phyloP scores from a whole-genome alignment of 2,113 vertebrate genomes.

The Callithrix jacchus region DNA sequence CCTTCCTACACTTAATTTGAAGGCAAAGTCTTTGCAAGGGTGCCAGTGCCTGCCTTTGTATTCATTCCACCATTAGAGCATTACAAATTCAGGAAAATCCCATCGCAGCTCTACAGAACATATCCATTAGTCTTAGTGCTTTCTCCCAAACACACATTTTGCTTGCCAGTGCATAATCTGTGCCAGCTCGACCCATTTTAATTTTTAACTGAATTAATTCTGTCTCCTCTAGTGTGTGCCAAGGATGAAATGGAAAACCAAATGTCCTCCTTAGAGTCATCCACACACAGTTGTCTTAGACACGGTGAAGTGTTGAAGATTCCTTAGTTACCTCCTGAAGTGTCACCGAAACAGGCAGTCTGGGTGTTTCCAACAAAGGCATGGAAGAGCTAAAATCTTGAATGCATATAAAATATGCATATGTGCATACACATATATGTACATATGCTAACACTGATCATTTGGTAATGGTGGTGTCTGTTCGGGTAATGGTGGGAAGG shows the following conservation, averaged over 20 bases:
- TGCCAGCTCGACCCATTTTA: conserved; percentile 32
- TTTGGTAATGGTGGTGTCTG: too few relatives aligned
- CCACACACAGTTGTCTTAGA: neutral
- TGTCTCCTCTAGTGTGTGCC: conserved; percentile 17
- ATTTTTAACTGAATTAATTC: conserved; percentile 46
- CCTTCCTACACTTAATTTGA: conserved; percentile 36
- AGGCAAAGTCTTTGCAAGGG: neutral
- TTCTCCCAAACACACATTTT: conserved; percentile 39
- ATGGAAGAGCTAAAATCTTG: too few relatives aligned
- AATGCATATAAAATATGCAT: too few relatives aligned
- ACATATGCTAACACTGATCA: too few relatives aligned
- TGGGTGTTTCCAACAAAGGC: neutral
- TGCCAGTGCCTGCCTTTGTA: neutral
- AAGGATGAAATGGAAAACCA: conserved; percentile 11
- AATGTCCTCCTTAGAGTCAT: conserved; percentile 5
- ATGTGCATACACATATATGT: too few relatives aligned
- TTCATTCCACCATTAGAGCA: neutral
- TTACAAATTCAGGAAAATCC: conserved; percentile 24
- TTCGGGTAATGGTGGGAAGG: neutral
- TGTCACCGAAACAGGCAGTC: neutral
- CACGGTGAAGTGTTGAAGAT: neutral
- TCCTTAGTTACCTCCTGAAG: neutral
- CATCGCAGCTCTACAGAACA: neutral
- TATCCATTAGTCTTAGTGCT: conserved; percentile 9
- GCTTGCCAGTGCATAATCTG: conserved; percentile 37